Conservation (phyloP, 2,797 vertebrate species). For the Sarcophilus harrisii region DNA sequence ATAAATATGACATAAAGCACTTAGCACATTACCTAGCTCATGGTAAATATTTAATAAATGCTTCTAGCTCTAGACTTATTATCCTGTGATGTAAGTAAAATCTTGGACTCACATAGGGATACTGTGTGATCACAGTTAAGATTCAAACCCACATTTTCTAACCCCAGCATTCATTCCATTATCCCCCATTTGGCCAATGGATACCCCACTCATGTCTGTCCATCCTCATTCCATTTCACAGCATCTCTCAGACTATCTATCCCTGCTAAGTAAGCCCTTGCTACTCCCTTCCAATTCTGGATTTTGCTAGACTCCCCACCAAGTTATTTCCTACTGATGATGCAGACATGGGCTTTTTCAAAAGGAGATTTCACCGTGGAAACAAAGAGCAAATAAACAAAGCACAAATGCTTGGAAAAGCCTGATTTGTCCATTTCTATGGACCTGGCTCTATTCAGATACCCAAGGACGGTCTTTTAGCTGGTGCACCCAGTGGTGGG, state of each 20-base stretch:
- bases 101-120: background rate
- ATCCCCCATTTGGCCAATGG: background rate
- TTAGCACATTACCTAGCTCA: background rate
- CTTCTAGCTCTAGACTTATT: constrained; percentile 31
- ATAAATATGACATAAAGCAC: background rate
- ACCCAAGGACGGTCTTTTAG: background rate
- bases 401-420: background rate
- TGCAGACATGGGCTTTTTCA: background rate
- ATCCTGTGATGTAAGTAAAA: background rate
- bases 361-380: background rate
- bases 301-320: background rate
- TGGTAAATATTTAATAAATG: background rate
- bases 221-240: background rate
- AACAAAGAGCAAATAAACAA: background rate
- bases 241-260: background rate
- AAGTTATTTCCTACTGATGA: background rate
- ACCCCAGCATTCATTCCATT: constrained; percentile 20
- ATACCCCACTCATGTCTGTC: too few relatives aligned
- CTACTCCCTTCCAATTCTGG: background rate
- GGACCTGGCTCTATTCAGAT: constrained; percentile 13
- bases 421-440: background rate
- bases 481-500: background rate
- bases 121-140: background rate
- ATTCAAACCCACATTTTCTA: background rate
- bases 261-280: background rate